Evolutionary conservation across 1,140 invertebrate genomes (phyloP), one percentile per base, ranked within the genome.

Genomic region (Cherax destructor): DNA sequence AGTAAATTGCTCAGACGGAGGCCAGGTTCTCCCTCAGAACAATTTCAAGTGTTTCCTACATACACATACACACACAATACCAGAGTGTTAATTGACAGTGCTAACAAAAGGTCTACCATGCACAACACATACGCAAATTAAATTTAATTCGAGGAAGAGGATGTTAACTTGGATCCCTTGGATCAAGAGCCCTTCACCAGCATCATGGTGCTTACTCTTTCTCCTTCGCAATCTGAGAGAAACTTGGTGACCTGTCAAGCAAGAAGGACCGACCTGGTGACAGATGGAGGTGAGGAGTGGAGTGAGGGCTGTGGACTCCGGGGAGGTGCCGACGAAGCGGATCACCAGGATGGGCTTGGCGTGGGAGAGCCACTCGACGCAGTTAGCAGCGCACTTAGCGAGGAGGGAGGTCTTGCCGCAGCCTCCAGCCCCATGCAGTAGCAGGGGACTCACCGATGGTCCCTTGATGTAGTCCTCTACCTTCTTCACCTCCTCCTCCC

Each of bases 361-460:
- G 18, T 91, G 93, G 0, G 93, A 94, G 84, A 98, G 96, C 97
- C 97, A 98, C 56, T 95, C 95, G 50, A 94, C 95, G 16, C 97
- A 96, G 94, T 98, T 96, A 83, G 97, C 97, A 4, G 98, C 98
- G 89, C 97, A 97, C 95, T 99, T 99, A 5, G 99, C 98, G 84
- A 99, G 95, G 1, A 99, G 95, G 5, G 99, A 99, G 5, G 99
- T 99, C 95, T 99, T 99, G 1, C 99, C 99, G 94, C 98, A 99
- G 52, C 99, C 99, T 93, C 98, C 98, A 95, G 98, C 98, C 3
- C 99, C 99, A 94, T 98, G 98, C 88, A 99, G 95, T n/a, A 99
- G 97, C 86, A 99, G 95, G 18, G 98, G 98, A 94, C 98, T 97
- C 93, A 98, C 97, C 52, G 96, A 94, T 16, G 93, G 91, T n/a